Evolutionary conservation across 2,888 invertebrate genomes (phyloP).

Genomic region (Lasioglossum figueresi): DNA sequence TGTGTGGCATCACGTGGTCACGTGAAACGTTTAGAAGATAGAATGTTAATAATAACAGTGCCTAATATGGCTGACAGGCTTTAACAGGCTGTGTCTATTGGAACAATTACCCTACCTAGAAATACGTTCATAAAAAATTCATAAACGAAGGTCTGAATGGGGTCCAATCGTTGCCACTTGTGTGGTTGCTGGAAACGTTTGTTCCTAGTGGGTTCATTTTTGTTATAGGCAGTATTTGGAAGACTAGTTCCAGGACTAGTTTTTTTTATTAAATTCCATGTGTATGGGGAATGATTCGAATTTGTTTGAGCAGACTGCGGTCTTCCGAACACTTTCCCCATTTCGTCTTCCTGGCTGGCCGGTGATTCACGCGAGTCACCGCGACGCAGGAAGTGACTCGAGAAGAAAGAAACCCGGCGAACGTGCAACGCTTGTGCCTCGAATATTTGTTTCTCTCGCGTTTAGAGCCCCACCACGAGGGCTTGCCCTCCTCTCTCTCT

Average conservation of each 20-base stretch:
- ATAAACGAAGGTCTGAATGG: neutral
- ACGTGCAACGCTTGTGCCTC: constrained; percentile 48
- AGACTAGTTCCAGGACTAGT: neutral
- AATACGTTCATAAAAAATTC: neutral
- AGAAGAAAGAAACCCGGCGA: constrained; percentile 64
- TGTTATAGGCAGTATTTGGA: neutral
- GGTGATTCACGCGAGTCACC: constrained; percentile 72
- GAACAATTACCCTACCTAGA: neutral
- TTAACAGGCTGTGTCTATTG: neutral
- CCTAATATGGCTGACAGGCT: neutral
- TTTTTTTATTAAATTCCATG: neutral
- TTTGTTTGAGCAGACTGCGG: neutral
- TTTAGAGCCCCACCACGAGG: neutral
- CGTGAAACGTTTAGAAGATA: neutral
- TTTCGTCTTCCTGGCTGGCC: constrained; percentile 54
- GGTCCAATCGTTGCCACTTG: neutral
- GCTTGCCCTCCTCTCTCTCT: neutral
- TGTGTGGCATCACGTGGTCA: no score
- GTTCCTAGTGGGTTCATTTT: neutral
- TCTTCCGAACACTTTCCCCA: constrained; percentile 40
- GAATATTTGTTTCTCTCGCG: constrained; percentile 42
- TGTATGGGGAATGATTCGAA: neutral
- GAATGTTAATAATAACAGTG: neutral
- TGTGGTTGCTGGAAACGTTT: neutral
- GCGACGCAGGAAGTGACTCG: constrained; percentile 70